A percentile compares a stretch with the other conserved stretches of the same genome.
Conservation (phyloP, 2,888 invertebrate species). For the Diplolepis rosae region DNA sequence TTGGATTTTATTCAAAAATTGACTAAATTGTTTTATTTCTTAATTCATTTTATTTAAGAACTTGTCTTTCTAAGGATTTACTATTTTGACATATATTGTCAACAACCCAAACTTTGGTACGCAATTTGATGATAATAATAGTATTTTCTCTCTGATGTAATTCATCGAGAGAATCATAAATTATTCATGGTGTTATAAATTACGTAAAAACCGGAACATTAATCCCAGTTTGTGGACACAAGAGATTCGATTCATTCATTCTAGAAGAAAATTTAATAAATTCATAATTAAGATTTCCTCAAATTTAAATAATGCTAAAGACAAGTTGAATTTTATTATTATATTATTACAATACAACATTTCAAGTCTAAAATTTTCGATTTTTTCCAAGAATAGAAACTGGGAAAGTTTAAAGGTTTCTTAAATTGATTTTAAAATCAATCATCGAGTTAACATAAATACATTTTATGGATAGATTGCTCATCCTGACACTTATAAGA, state of each 20-base stretch:
- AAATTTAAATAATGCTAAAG: no score
- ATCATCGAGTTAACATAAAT: neutral
- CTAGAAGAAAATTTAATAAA: neutral
- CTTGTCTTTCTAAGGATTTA: no score
- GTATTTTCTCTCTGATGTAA: conserved; percentile 18
- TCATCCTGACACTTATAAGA: neutral
- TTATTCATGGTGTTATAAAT: conserved; percentile 22
- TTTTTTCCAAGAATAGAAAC: neutral
- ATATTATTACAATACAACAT: neutral
- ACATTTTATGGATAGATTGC: neutral
- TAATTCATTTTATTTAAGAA: no score
- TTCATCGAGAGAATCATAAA: conserved; percentile 5
- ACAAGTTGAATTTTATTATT: no score
- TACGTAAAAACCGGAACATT: neutral
- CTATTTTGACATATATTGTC: no score
- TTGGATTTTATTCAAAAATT: no score
- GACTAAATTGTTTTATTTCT: no score
- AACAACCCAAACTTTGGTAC: no score
- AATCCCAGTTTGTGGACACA: neutral
- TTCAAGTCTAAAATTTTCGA: neutral
- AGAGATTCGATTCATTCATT: neutral
- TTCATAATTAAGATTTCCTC: neutral
- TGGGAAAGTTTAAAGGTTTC: neutral
- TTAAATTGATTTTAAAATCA: neutral
- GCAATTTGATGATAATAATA: conserved; percentile 3